These are phyloP conservation scores for Typhlichthys eigenmanni DNA, from an alignment of 2,797 vertebrate species.

Conservation along the genomic window DNA sequence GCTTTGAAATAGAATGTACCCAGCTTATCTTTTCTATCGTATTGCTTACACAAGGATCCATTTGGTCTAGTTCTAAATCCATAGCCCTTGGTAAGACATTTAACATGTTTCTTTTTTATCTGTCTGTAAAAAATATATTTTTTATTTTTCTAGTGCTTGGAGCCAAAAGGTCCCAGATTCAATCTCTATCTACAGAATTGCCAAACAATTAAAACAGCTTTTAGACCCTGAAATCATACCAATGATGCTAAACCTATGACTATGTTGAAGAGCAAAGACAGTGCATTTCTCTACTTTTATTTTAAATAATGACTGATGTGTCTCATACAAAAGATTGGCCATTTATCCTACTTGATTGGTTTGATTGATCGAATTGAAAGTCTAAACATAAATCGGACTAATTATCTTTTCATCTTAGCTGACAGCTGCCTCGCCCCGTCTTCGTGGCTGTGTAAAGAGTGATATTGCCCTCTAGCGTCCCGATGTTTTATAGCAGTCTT, in stretches of 20 bases:
- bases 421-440: background rate
- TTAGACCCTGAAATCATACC: background rate
- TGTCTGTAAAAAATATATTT: slow-evolving; percentile 20
- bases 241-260: background rate
- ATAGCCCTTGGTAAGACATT: slow-evolving; percentile 25
- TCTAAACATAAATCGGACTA: no score
- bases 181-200: background rate
- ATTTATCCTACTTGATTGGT: no score
- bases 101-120: slow-evolving; percentile 22
- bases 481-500: background rate
- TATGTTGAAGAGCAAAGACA: no score
- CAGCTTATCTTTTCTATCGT: background rate
- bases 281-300: no score
- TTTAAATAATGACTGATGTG: no score
- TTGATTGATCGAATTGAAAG: no score
- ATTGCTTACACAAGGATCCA: slow-evolving; percentile 7
- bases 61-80: slow-evolving; percentile 25
- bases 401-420: background rate
- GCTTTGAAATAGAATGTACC: background rate
- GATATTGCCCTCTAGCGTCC: slow-evolving; percentile 51
- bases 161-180: background rate
- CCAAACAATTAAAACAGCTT: background rate
- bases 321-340: no score
- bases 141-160: slow-evolving; percentile 9
- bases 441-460: background rate